Conservation (phyloP, 2,888 invertebrate species). For the Agrotis clavis region DNA sequence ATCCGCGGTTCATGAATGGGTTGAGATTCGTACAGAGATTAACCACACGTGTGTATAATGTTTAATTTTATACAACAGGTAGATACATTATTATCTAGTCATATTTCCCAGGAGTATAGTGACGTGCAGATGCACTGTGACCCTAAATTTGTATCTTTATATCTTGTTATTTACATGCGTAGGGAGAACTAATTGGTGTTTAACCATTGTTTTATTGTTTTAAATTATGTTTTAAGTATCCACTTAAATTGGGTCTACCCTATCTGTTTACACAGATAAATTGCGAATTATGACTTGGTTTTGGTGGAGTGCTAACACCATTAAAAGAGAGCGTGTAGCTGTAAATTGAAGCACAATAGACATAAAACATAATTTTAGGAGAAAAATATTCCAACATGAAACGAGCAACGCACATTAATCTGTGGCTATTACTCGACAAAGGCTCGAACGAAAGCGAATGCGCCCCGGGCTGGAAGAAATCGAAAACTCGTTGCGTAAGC, state of each 20-base stretch:
- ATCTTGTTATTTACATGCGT: conserved; percentile 17
- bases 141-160: conserved; percentile 6
- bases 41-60: conserved; percentile 8
- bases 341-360: conserved; percentile 15
- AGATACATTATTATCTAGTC: conserved; percentile 17
- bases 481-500: conserved; percentile 85
- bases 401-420: conserved; percentile 31
- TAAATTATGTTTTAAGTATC: background rate
- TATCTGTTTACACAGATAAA: no score
- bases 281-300: background rate
- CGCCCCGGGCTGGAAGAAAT: conserved; percentile 83
- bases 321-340: conserved; percentile 18
- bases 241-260: no score
- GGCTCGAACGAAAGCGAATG: conserved; percentile 80
- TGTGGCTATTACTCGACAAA: conserved; percentile 50
- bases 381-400: conserved; percentile 43
- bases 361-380: conserved; percentile 20
- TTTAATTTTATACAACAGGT: conserved; percentile 23
- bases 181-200: background rate
- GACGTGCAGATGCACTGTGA: conserved; percentile 11
- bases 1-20: conserved; percentile 49
- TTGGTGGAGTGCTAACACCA: background rate
- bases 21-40: conserved; percentile 37
- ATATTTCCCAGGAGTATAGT: conserved; percentile 8
- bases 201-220: background rate